Percentiles rank a stretch among this genome's conserved stretches.
Conservation (phyloP, 2,113 vertebrate species). For the Oplegnathus fasciatus region DNA sequence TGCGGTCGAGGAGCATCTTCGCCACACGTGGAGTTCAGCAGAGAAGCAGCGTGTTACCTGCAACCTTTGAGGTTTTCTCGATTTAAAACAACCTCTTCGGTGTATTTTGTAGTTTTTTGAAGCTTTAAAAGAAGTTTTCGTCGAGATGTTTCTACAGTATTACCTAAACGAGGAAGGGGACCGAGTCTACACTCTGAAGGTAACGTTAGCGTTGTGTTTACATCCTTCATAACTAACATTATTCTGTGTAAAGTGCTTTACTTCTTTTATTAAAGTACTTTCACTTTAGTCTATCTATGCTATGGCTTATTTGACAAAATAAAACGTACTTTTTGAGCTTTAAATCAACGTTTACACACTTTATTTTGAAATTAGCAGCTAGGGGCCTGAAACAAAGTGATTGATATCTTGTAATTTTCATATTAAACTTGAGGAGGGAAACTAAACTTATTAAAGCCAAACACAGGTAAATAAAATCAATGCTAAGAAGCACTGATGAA, state of each 20-base stretch:
- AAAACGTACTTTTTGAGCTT: fast-evolving
- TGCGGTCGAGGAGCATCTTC: fast-evolving
- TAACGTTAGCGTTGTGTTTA: slow-evolving; percentile 58
- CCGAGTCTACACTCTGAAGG: slow-evolving; percentile 92
- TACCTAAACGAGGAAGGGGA: slow-evolving; percentile 88
- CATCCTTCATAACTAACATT: neutral
- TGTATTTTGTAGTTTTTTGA: neutral
- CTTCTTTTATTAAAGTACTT: too few species aligned
- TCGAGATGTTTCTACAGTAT: slow-evolving; percentile 90
- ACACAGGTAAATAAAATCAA: too few species aligned
- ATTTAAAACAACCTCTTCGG: neutral
- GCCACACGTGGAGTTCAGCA: slow-evolving; percentile 55
- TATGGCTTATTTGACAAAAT: neutral
- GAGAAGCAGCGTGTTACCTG: fast-evolving
- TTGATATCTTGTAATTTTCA: too few species aligned
- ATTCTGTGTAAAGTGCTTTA: fast-evolving
- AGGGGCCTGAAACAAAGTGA: neutral
- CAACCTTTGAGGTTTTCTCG: fast-evolving
- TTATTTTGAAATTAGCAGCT: neutral
- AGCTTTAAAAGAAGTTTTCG: neutral
- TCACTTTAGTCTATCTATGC: fast-evolving
- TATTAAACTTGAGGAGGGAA: too few species aligned
- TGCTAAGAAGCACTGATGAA: too few species aligned
- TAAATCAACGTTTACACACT: neutral
- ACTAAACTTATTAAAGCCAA: neutral